Percentiles rank a stretch among this genome's conserved stretches.
phyloP scores from a whole-genome alignment of 2,797 vertebrate genomes.

The Apodemus agrarius region DNA sequence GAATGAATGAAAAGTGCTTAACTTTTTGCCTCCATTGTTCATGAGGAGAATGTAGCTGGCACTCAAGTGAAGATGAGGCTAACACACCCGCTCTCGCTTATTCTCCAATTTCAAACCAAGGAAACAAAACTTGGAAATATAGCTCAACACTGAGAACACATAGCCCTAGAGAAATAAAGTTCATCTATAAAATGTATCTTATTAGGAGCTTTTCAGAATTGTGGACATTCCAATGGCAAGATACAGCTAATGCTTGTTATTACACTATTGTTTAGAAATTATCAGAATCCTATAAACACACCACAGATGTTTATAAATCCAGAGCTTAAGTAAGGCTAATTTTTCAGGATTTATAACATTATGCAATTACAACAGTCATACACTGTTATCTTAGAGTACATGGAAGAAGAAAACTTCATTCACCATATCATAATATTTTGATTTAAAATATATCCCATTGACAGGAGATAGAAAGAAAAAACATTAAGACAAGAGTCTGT shows the following conservation, averaged over 20 bases:
- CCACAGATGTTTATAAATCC: not conserved
- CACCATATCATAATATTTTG: not conserved
- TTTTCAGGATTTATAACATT: not conserved
- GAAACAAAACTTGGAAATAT: not conserved
- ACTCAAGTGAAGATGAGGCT: not conserved
- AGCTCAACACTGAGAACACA: not conserved
- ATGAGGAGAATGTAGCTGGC: not conserved
- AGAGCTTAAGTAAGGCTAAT: not conserved
- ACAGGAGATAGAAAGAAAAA: slow-evolving; percentile 18
- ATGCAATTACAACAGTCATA: not conserved
- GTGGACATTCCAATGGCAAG: slow-evolving; percentile 2
- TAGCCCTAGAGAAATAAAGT: not conserved
- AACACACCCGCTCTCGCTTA: not conserved
- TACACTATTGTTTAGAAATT: slow-evolving; percentile 12
- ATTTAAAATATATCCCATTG: slow-evolving; percentile 51
- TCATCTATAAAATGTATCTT: slow-evolving; percentile 6
- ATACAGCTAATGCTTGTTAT: not conserved
- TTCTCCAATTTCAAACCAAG: not conserved
- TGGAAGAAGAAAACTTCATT: not conserved
- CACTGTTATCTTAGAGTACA: not conserved
- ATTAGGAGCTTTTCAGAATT: not conserved
- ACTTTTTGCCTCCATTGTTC: not conserved
- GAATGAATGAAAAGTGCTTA: not conserved
- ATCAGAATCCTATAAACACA: not conserved
- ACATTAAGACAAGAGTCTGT: not conserved